Conservation (phyloP, 37 sponge, comb jelly and placozoan genomes). For the Mnemiopsis leidyi region DNA sequence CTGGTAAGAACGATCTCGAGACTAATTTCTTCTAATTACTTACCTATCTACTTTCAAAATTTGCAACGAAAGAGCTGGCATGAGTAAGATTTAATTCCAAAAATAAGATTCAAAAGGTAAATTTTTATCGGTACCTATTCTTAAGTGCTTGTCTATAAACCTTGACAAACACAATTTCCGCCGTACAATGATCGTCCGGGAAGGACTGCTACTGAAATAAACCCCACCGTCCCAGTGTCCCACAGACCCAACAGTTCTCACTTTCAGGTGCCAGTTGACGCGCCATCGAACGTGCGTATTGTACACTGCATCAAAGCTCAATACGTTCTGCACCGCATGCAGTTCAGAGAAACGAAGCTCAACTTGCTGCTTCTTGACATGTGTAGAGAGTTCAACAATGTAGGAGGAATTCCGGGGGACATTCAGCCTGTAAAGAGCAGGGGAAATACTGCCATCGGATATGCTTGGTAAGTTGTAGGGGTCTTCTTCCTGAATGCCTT, state of each 20-base stretch:
- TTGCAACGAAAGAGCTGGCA: too few species aligned
- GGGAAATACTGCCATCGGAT: constrained; percentile 42
- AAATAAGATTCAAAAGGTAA: too few species aligned
- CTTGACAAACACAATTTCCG: too few species aligned
- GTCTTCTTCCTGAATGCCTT: too few species aligned
- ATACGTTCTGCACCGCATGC: constrained; percentile 79
- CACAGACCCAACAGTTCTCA: background rate
- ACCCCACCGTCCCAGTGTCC: too few species aligned
- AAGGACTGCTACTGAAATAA: too few species aligned
- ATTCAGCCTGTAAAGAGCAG: background rate
- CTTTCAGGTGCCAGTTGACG: constrained; percentile 80
- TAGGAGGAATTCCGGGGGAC: constrained; percentile 24
- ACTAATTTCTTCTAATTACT: too few species aligned
- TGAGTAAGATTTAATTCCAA: too few species aligned
- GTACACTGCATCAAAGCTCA: constrained; percentile 87
- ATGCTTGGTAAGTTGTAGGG: constrained; percentile 51
- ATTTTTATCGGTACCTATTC: too few species aligned
- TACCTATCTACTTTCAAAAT: too few species aligned
- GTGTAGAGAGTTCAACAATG: constrained; percentile 74
- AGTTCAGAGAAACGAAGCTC: constrained; percentile 81
- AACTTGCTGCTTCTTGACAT: constrained; percentile 93
- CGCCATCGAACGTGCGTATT: constrained; percentile 77
- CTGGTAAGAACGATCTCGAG: constrained; percentile 70
- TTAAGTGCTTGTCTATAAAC: too few species aligned
- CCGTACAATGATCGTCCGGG: too few species aligned